Evolutionary conservation across 2,888 invertebrate species (phyloP), one percentile per base, ranked within the genome.

Genomic region (Cephus pulcher): DNA sequence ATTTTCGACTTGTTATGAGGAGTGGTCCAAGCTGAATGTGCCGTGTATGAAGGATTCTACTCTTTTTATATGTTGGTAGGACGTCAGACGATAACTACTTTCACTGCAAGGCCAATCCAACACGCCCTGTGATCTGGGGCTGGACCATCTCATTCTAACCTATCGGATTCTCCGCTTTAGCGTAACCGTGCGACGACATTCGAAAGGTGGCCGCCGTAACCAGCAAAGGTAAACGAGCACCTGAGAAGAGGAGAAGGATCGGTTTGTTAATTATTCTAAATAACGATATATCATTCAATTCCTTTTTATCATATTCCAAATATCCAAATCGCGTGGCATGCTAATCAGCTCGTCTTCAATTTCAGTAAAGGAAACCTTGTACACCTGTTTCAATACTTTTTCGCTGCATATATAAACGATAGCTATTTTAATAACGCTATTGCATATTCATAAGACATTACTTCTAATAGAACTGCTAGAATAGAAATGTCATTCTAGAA

Each of bases 1-100:
- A 87, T 88, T 82, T 85, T 83, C 70, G 75, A 76, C 37, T 75
- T 81, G 76, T 33, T 75, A 77, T 34, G 79, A 6, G 80, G 73
- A 75, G 79, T 78, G 73, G 75, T 82, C 69, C 75, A 35, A 77
- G 68, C 69, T 77, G 84, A 88, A 69, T 88, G 86, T 86, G 83
- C 12, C 79, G 80, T 37, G 77, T 75, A 75, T 78, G 78, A 82
- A 78, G 75, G 81, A 78, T 81, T 80, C 79, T 78, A 23, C 80
- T 82, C 83, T 84, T 86, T 88, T 88, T 88, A 88, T 88, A 88
- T 80, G 69, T 71, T 34, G 15, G 9, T 35, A 40, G 40, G 12
- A 56, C n/a, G 34, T 71, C 34, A 33, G 30, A n/a, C 33, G 76
- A 78, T 56, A 75, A 73, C 78, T 80, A 87, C 88, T 87, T 86